These are phyloP conservation scores for Thymelicus sylvestris DNA, from an alignment of 2,888 invertebrate genomes.

Conservation along the genomic window DNA sequence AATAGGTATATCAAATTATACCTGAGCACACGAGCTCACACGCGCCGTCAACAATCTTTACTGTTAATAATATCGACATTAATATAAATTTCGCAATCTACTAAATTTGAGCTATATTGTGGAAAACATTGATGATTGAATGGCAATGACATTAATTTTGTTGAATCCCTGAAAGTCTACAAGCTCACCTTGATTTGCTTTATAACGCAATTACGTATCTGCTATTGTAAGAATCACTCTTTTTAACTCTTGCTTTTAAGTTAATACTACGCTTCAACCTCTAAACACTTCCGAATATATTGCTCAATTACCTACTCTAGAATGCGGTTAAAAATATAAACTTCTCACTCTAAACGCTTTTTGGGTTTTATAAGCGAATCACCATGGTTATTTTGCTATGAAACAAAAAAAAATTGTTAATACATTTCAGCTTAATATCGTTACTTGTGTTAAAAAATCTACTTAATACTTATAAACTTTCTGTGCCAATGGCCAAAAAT, in stretches of 20 bases:
- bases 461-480: too few relatives aligned
- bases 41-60: background rate
- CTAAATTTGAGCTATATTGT: background rate
- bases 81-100: background rate
- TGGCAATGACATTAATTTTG: constrained; percentile 13
- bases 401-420: too few relatives aligned
- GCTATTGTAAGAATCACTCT: constrained; percentile 36
- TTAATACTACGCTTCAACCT: constrained; percentile 10
- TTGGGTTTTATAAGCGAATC: too few relatives aligned
- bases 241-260: constrained; percentile 15
- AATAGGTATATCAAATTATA: too few relatives aligned
- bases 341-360: too few relatives aligned
- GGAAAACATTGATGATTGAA: constrained; percentile 18
- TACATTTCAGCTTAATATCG: too few relatives aligned
- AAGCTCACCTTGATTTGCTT: constrained; percentile 17
- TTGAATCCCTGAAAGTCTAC: constrained; percentile 4
- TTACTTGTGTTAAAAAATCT: too few relatives aligned
- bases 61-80: background rate
- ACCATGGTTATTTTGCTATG: too few relatives aligned
- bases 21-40: background rate
- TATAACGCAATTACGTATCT: background rate
- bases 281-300: too few relatives aligned
- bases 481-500: too few relatives aligned
- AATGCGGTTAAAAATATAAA: too few relatives aligned
- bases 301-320: too few relatives aligned